A percentile compares a stretch with the other conserved stretches of the same genome.
These are phyloP conservation scores for Salpingus planirostris DNA, from an alignment of 2,888 invertebrate genomes.

Conservation along the genomic window DNA sequence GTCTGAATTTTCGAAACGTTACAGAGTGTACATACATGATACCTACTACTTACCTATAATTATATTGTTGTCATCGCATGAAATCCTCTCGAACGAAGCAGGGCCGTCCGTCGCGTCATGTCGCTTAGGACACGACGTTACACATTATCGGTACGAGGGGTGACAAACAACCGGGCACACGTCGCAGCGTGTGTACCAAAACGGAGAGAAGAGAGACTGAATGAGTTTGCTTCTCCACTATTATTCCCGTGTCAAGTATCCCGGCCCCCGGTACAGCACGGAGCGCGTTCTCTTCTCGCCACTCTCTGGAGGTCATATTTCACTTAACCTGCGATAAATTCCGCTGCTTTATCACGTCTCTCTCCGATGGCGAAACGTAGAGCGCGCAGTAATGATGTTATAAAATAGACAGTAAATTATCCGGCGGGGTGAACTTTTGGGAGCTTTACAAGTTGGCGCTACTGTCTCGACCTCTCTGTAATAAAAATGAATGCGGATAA, in stretches of 20 bases:
- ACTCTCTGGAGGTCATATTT: conserved; percentile 30
- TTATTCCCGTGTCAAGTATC: conserved; percentile 34
- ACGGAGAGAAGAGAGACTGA: neutral
- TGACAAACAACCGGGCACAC: neutral
- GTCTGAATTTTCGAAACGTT: too few relatives aligned
- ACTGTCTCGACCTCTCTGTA: too few relatives aligned
- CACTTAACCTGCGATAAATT: conserved; percentile 37
- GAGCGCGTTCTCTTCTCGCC: conserved; percentile 15
- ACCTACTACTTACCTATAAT: too few relatives aligned
- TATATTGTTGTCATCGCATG: too few relatives aligned
- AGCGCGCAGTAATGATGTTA: conserved; percentile 32
- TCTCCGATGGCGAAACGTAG: conserved; percentile 26
- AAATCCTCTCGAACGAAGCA: too few relatives aligned
- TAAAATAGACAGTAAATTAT: conserved; percentile 31
- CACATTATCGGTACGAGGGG: too few relatives aligned
- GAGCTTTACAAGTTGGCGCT: conserved; percentile 10
- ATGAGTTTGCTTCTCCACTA: too few relatives aligned
- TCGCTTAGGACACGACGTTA: too few relatives aligned
- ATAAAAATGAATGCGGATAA: too few relatives aligned
- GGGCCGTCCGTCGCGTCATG: too few relatives aligned
- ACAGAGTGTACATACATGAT: too few relatives aligned
- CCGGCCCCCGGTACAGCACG: conserved; percentile 19
- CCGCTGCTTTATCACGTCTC: conserved; percentile 31
- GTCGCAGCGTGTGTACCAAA: neutral
- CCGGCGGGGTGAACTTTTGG: conserved; percentile 12